A percentile compares a stretch with the other conserved stretches of the same genome.
phyloP scores from a whole-genome alignment of 2,113 vertebrate species.

The Petaurus breviceps region DNA sequence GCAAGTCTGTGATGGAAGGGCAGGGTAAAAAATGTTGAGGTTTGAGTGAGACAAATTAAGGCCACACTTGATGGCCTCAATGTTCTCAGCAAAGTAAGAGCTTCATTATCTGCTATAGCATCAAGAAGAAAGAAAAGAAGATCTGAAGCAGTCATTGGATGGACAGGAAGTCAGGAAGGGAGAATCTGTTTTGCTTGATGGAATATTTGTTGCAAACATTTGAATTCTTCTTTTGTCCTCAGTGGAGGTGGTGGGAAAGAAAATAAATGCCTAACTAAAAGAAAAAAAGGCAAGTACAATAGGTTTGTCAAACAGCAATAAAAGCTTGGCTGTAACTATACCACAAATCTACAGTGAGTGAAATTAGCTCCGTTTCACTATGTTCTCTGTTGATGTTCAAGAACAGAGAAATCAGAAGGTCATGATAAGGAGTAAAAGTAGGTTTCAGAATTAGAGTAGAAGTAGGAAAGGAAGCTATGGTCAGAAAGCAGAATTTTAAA shows the following conservation, averaged over 20 bases:
- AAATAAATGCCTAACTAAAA: neutral
- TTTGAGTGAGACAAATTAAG: neutral
- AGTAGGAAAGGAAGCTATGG: too few species aligned
- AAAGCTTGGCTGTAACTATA: neutral
- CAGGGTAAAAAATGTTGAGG: neutral
- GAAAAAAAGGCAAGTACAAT: neutral
- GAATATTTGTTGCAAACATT: neutral
- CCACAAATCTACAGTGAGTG: neutral
- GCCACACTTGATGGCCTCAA: neutral
- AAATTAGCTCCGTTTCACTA: neutral
- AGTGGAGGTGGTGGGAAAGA: neutral
- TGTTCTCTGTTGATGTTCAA: neutral
- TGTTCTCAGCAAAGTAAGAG: neutral
- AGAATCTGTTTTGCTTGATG: neutral
- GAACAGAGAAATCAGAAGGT: too few species aligned
- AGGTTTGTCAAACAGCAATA: neutral
- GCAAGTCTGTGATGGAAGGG: neutral
- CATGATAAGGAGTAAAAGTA: too few species aligned
- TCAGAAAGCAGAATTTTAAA: too few species aligned
- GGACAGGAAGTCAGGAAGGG: neutral
- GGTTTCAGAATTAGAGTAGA: too few species aligned
- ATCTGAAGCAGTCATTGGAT: neutral
- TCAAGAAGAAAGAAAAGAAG: neutral
- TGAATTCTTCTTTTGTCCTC: neutral
- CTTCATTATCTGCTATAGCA: neutral